A percentile compares a stretch with the other conserved stretches of the same genome.
These are phyloP conservation scores for Sebastes kiyomatsui DNA, from an alignment of 2,797 vertebrate genomes.

Conservation along the genomic window DNA sequence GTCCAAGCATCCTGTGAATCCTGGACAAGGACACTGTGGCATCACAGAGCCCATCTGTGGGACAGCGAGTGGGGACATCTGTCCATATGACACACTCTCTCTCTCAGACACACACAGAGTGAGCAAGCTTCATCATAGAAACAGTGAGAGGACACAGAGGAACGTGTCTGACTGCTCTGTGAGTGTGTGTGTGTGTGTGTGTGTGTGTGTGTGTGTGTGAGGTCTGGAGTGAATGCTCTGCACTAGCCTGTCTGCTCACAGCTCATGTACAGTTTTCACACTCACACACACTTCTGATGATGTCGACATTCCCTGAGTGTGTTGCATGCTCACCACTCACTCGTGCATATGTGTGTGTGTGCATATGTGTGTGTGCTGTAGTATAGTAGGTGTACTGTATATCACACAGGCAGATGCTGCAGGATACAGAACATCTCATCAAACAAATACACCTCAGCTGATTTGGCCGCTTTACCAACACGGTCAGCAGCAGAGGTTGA, in stretches of 20 bases:
- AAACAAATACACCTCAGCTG: too few species aligned
- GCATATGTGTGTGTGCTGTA: not conserved
- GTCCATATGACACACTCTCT: slow-evolving; percentile 45
- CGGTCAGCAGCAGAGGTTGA: too few species aligned
- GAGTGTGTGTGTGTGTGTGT: not conserved
- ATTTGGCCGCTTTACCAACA: too few species aligned
- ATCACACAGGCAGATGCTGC: not conserved
- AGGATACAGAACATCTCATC: too few species aligned
- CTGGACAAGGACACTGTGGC: slow-evolving; percentile 64
- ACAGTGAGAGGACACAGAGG: slow-evolving; percentile 22
- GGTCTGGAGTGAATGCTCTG: not conserved
- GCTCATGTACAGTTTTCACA: not conserved
- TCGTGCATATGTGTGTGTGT: not conserved
- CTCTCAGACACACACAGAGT: too few species aligned
- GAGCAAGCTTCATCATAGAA: slow-evolving; percentile 10
- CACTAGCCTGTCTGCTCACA: not conserved
- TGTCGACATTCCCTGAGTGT: not conserved
- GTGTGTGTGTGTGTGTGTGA: not conserved
- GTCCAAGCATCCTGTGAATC: slow-evolving; percentile 69
- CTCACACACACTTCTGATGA: not conserved
- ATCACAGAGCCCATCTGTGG: slow-evolving; percentile 71
- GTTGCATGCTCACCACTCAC: not conserved
- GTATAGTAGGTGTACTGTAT: not conserved
- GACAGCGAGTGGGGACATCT: slow-evolving; percentile 69
- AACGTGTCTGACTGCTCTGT: not conserved